phyloP scores from a whole-genome alignment of 2,797 vertebrate genomes.

The Myripristis murdjan region DNA sequence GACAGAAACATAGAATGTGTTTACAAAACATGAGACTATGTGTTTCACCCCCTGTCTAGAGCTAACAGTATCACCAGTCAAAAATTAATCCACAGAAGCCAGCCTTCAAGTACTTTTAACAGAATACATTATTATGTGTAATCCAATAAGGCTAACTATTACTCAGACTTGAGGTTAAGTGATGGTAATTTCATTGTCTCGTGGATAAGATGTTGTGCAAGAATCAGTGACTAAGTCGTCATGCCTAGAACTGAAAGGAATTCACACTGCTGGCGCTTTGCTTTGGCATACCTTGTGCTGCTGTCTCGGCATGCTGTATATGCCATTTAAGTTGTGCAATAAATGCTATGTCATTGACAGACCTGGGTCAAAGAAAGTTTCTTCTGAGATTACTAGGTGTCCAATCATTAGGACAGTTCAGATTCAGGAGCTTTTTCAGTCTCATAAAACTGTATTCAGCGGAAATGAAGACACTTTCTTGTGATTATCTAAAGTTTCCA shows the following conservation, averaged over 20 bases:
- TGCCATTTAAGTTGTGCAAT: constrained; percentile 8
- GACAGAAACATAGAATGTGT: not conserved
- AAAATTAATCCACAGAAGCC: constrained; percentile 25
- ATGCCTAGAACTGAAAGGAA: constrained; percentile 32
- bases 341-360: constrained; percentile 23
- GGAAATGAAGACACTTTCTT: not conserved
- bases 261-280: constrained; percentile 18
- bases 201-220: constrained; percentile 41
- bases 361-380: constrained; percentile 21
- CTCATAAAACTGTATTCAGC: no score
- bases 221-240: constrained; percentile 34
- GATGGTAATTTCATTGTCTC: constrained; percentile 51
- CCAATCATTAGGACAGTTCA: constrained; percentile 17
- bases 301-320: constrained; percentile 24
- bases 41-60: constrained; percentile 41
- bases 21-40: constrained; percentile 12
- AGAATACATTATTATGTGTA: constrained; percentile 52
- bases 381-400: not conserved
- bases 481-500: constrained; percentile 22
- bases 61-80: constrained; percentile 36
- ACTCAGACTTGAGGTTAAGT: constrained; percentile 37
- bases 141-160: constrained; percentile 55
- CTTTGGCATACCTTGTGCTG: constrained; percentile 31
- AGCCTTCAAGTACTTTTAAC: constrained; percentile 46
- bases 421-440: not conserved